Evolutionary conservation across 1,140 invertebrate genomes (phyloP).

Genomic region (Bombus vancouverensis): DNA sequence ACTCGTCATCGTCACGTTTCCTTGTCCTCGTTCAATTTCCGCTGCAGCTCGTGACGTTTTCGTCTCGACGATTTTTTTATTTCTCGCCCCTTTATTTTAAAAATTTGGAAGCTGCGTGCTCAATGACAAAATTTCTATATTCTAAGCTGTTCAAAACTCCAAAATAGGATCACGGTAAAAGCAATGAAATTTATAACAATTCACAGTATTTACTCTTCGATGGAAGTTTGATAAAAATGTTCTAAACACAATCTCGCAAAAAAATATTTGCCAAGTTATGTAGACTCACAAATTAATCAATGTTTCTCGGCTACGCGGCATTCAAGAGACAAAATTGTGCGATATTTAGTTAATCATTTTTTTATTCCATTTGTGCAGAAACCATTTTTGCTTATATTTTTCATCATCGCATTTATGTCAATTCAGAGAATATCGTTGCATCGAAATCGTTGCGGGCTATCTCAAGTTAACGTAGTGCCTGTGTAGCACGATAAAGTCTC

Average conservation of each 20-base stretch:
- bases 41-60: not conserved
- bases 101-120: too few relatives aligned
- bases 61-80: not conserved
- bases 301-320: too few relatives aligned
- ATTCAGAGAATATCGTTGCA: not conserved
- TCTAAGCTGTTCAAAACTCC: too few relatives aligned
- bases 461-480: constrained; percentile 17
- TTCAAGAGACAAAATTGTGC: not conserved
- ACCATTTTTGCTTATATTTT: not conserved
- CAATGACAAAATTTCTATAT: too few relatives aligned
- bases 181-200: too few relatives aligned
- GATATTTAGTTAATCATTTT: not conserved
- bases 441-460: not conserved
- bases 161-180: too few relatives aligned
- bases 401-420: not conserved
- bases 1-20: constrained; percentile 5
- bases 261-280: too few relatives aligned
- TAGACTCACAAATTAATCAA: too few relatives aligned
- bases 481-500: constrained; percentile 65
- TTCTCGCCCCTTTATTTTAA: not conserved
- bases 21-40: constrained; percentile 27
- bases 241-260: too few relatives aligned
- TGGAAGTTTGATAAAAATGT: too few relatives aligned
- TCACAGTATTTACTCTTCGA: too few relatives aligned
- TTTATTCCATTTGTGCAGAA: not conserved